A percentile compares a stretch with the other conserved stretches of the same genome.
phyloP scores from a whole-genome alignment of 1,140 invertebrate species.

The Sarcophaga peregrina region DNA sequence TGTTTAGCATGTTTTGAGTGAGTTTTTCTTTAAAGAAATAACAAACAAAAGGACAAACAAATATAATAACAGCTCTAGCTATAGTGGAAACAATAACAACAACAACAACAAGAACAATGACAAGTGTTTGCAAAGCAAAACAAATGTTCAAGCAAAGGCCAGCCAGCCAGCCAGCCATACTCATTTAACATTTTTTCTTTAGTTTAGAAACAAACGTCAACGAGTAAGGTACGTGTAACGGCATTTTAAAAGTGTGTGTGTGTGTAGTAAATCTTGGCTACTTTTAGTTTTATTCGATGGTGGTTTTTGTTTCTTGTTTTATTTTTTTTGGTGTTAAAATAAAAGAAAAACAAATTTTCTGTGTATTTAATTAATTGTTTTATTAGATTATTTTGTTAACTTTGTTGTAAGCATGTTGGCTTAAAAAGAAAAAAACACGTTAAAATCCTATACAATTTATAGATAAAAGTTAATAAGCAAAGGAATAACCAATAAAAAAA shows the following conservation, averaged over 20 bases:
- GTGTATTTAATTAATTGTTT: no score
- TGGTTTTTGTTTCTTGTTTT: constrained; percentile 11
- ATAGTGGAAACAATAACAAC: not conserved
- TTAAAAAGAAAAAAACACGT: not conserved
- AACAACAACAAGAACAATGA: constrained; percentile 30
- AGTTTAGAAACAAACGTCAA: constrained; percentile 37
- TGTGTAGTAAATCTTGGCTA: not conserved
- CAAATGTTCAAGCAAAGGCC: no score
- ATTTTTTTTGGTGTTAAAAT: not conserved
- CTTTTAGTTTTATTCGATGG: no score
- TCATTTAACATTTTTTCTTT: not conserved
- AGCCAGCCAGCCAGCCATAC: no score
- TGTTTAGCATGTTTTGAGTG: constrained; percentile 18
- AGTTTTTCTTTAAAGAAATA: not conserved
- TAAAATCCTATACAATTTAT: not conserved
- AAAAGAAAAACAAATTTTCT: not conserved
- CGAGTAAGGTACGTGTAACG: constrained; percentile 23
- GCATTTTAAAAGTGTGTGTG: not conserved
- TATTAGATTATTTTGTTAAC: not conserved
- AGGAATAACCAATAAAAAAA: no score
- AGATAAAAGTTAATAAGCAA: no score
- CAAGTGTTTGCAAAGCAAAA: constrained; percentile 7
- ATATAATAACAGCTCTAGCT: not conserved
- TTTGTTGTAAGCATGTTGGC: not conserved
- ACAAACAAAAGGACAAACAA: not conserved